phyloP scores from a whole-genome alignment of 2,888 invertebrate species.

The Callyntrura sp. region DNA sequence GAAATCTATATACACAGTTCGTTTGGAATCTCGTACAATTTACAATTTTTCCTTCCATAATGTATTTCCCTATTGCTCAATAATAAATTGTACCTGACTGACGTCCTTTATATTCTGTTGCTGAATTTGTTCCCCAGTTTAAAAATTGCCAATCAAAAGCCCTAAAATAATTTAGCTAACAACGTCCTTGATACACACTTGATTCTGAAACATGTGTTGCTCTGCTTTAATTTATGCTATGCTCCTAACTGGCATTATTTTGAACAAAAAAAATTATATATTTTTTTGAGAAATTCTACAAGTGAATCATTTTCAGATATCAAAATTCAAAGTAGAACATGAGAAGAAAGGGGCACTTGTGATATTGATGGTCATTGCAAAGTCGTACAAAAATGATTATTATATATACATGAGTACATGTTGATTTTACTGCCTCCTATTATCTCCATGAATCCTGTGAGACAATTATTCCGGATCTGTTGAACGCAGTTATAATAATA shows the following conservation, averaged over 20 bases:
- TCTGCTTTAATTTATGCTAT: no score
- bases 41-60: no score
- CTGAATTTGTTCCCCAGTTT: no score
- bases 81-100: no score
- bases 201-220: no score
- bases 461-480: constrained; percentile 7
- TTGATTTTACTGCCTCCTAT: constrained; percentile 71
- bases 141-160: no score
- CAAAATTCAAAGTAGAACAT: not conserved
- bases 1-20: not conserved
- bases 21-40: not conserved
- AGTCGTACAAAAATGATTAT: constrained; percentile 42
- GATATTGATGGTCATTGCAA: not conserved
- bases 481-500: not conserved
- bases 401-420: constrained; percentile 49
- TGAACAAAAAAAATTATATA: no score
- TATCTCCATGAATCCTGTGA: constrained; percentile 54
- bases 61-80: no score
- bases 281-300: not conserved
- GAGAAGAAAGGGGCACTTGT: not conserved
- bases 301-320: not conserved
- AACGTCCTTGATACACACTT: no score
- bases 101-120: no score
- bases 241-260: no score
- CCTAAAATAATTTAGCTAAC: no score